Evolutionary conservation across 2,888 invertebrate species (phyloP), one percentile per base, ranked within the genome.

Genomic region (Miltochrista miniata): DNA sequence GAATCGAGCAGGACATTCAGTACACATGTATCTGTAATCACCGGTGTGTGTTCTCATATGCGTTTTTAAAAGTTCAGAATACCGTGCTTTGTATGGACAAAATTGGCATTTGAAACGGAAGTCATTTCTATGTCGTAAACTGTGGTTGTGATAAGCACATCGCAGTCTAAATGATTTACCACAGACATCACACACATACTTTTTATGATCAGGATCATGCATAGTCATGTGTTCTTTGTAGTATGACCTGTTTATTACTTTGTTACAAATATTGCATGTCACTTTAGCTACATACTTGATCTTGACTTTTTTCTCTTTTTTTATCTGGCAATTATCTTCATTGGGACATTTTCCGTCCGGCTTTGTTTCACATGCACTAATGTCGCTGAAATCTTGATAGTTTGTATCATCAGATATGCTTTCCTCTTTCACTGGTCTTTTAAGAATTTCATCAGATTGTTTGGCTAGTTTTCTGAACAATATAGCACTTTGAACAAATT

Each of bases 181-280:
- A 54, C 85, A 85, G 0, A 85, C 59, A 51, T 85, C 84, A 61
- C 85, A 85, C 1, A 85, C 70, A 70, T 80, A 83, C 39, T 80
- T 81, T 35, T 79, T 75, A 18, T 78, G 79, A 40, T 82, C 72
- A 4, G 82, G 81, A 45, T 85, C 82, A 59, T 83, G 83, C 75
- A 83, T 74, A 0, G 81, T 81, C 43, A 83, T 54, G 55, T 84
- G 84, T 48, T 82, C 78, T 54, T 81, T 84, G 34, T 75, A 78
- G 56, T 83, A 83, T 8, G 82, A 78, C 37, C 70, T 68, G 48
- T 72, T 80, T 7, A 85, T 67, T 9, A 81, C 61, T 70, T 85
- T 84, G 18, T 61, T 68, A 56, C 79, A 79, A 29, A 77, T 60
- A 38, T 71, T 69, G 51, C 82, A 83, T n/a, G 76, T 75, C 0